Percentiles rank a stretch among this genome's conserved stretches.
phyloP scores from a whole-genome alignment of 1,140 invertebrate genomes.

The Apolygus lucorum region DNA sequence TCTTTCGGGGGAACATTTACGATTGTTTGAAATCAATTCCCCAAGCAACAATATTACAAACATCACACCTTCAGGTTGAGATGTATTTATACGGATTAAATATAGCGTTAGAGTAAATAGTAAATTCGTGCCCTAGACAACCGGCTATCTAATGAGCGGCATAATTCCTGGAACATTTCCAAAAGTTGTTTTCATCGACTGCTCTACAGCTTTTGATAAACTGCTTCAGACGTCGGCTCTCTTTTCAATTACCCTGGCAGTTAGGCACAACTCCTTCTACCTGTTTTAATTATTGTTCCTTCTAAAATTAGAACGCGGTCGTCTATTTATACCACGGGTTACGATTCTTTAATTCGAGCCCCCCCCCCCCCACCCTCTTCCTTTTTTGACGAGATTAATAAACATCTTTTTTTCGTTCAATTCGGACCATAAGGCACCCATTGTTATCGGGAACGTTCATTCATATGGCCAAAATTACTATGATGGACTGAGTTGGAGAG shows the following conservation, averaged over 20 bases:
- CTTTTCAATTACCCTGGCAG: background rate
- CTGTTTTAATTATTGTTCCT: background rate
- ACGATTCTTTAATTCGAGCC: background rate
- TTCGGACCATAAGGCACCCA: background rate
- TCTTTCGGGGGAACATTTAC: no score
- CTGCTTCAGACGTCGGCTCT: background rate
- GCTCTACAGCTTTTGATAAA: background rate
- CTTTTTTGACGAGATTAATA: background rate
- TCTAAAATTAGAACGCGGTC: background rate
- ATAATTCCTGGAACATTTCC: background rate
- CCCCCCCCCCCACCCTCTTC: no score
- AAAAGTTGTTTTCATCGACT: conserved; percentile 15
- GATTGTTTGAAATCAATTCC: no score
- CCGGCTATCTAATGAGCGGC: conserved; percentile 1
- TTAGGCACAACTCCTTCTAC: background rate
- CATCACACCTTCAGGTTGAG: no score
- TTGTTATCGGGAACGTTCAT: background rate
- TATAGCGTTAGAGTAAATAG: background rate
- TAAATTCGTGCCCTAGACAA: background rate
- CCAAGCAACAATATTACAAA: no score
- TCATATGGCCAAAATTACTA: no score
- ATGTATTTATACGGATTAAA: background rate
- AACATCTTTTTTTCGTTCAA: conserved; percentile 2
- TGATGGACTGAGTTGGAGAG: no score
- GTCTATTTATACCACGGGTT: background rate